Evolutionary conservation across 2,113 vertebrate genomes (phyloP).

Genomic region (Nerophis ophidion): DNA sequence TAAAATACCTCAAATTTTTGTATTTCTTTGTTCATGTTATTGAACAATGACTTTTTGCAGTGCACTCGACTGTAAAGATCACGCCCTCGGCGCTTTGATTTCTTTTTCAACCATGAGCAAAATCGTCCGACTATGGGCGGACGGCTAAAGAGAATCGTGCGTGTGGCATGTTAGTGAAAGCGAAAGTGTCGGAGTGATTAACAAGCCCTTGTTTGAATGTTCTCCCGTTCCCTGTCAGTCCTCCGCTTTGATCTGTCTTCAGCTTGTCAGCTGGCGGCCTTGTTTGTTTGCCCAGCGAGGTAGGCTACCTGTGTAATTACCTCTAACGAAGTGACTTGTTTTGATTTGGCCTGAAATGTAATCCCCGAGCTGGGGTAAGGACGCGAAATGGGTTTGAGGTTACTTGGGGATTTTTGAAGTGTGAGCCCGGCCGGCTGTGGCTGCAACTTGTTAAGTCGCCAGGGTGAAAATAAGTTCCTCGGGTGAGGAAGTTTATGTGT

Average conservation of each 20-base stretch:
- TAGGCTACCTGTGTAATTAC: conserved; percentile 70
- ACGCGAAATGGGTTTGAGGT: conserved; percentile 44
- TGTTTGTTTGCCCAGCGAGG: conserved; percentile 70
- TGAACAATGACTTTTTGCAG: too few relatives aligned
- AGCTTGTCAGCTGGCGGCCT: conserved; percentile 61
- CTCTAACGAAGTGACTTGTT: conserved; percentile 74
- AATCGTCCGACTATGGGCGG: conserved; percentile 1
- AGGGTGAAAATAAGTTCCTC: conserved; percentile 12
- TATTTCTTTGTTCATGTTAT: too few relatives aligned
- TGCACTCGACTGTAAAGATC: conserved; percentile 49
- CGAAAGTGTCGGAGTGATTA: conserved; percentile 17
- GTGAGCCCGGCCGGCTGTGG: conserved; percentile 14
- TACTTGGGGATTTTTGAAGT: conserved; percentile 34
- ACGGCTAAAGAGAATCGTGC: not conserved
- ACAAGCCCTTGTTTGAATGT: conserved; percentile 27
- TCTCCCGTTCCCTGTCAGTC: conserved; percentile 46
- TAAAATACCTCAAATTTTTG: too few relatives aligned
- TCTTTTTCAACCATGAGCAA: conserved; percentile 38
- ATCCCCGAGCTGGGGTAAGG: conserved; percentile 48
- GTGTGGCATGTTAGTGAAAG: conserved; percentile 8
- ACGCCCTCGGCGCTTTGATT: conserved; percentile 24
- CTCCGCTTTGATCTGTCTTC: conserved; percentile 65
- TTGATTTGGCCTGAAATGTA: conserved; percentile 68
- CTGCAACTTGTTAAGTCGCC: conserved; percentile 26
- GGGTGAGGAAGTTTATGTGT: conserved; percentile 15